Evolutionary conservation across 2,797 vertebrate species (phyloP).

Genomic region (Kryptolebias ocellatus): DNA sequence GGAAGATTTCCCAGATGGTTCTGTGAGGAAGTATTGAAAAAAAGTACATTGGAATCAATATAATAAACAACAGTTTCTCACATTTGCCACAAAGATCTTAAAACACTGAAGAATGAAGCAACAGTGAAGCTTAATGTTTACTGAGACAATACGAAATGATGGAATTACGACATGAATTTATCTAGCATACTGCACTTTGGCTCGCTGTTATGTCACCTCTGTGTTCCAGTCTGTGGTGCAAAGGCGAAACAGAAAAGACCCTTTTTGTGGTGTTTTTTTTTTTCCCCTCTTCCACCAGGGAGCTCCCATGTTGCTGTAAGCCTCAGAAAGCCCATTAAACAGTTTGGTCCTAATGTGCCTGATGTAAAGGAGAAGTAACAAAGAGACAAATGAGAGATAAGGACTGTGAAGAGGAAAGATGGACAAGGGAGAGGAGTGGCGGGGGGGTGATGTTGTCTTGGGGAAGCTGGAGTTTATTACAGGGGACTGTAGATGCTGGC

Average conservation of each 20-base stretch:
- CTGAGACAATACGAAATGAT: not conserved
- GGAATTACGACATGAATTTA: not conserved
- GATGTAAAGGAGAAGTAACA: not conserved
- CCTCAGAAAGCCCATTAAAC: not conserved
- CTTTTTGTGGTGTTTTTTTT: not conserved
- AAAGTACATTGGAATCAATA: not conserved
- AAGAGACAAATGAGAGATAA: conserved; percentile 16
- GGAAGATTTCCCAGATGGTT: not conserved
- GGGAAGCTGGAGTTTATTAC: conserved; percentile 43
- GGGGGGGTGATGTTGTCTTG: not conserved
- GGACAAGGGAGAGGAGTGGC: conserved; percentile 10
- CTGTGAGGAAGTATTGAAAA: not conserved
- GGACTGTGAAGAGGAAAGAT: conserved; percentile 20
- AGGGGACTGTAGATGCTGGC: conserved; percentile 33
- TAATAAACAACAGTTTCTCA: not conserved
- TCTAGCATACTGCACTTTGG: not conserved
- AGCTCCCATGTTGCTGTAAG: not conserved
- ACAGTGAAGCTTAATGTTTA: not conserved
- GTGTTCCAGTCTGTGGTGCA: not conserved
- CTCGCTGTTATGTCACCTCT: not conserved
- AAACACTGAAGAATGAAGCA: not conserved
- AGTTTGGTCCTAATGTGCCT: not conserved
- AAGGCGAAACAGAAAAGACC: not conserved
- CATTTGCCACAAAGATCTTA: not conserved
- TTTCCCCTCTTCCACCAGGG: not conserved